A percentile compares a stretch with the other conserved stretches of the same genome.
Evolutionary conservation across 2,888 invertebrate genomes (phyloP).

Genomic region (Megaustenia siamemsis): DNA sequence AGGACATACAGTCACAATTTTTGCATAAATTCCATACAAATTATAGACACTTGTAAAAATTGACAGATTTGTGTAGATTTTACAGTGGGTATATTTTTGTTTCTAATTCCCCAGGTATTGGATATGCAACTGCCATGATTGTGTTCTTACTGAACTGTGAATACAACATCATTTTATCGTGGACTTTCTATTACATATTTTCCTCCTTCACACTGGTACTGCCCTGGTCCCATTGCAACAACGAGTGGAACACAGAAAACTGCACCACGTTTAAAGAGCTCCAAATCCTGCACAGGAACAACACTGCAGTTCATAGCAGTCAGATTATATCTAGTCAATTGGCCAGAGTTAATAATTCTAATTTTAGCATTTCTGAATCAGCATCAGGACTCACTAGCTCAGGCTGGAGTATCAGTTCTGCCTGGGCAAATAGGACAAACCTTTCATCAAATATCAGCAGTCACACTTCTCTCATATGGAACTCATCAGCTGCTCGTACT

Average conservation of each 20-base stretch:
- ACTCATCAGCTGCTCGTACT: neutral
- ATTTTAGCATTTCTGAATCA: neutral
- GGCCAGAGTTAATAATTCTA: neutral
- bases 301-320: neutral
- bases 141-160: slow-evolving; percentile 77
- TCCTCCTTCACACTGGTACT: slow-evolving; percentile 85
- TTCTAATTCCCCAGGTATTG: slow-evolving; percentile 81
- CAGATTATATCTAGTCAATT: neutral
- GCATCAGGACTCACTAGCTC: neutral
- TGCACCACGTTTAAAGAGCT: slow-evolving; percentile 59
- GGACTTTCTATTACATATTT: slow-evolving; percentile 89
- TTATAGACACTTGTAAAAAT: too few species aligned
- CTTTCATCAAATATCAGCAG: neutral
- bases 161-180: slow-evolving; percentile 88
- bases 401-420: too few species aligned
- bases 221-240: slow-evolving; percentile 90
- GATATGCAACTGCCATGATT: slow-evolving; percentile 80
- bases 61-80: too few species aligned
- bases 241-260: slow-evolving; percentile 88
- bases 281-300: too few species aligned
- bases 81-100: neutral
- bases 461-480: neutral
- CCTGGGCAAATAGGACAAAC: neutral
- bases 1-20: too few species aligned
- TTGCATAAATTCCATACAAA: too few species aligned